Evolutionary conservation across 30 jellyfish, hydroid and myxozoan species (phyloP).

Genomic region (Euphysa ruthae): DNA sequence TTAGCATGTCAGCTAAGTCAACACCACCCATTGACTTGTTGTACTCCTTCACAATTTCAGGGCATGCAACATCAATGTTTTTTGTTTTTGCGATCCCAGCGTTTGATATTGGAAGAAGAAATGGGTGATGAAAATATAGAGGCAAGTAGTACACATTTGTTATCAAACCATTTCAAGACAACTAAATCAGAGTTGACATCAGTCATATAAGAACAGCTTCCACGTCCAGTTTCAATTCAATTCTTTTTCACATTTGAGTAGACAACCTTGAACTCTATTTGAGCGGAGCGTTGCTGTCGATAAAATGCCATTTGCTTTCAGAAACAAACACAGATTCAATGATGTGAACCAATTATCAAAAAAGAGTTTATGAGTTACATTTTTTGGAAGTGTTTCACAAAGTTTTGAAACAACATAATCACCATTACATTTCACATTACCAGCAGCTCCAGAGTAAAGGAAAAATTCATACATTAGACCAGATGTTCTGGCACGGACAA

Average conservation of each 20-base stretch:
- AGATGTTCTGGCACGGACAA: constrained; percentile 34
- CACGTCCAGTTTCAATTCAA: constrained; percentile 40
- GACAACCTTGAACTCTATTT: constrained; percentile 42
- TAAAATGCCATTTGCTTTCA: constrained; percentile 40
- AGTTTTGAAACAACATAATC: neutral
- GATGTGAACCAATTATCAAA: constrained; percentile 62
- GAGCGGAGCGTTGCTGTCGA: constrained; percentile 30
- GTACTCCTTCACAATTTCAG: constrained; percentile 38
- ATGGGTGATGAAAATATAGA: constrained; percentile 19
- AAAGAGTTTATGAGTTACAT: constrained; percentile 20
- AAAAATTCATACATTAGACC: constrained; percentile 37
- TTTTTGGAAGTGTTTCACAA: neutral
- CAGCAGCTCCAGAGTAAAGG: neutral
- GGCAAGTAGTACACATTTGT: constrained; percentile 40
- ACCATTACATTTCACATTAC: neutral
- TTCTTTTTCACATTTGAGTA: constrained; percentile 33
- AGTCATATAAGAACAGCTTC: constrained; percentile 12
- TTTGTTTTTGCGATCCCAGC: constrained; percentile 48
- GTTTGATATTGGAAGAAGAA: constrained; percentile 2
- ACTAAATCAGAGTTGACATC: constrained; percentile 46
- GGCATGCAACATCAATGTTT: constrained; percentile 37
- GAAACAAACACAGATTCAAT: constrained; percentile 22
- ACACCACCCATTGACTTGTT: constrained; percentile 68
- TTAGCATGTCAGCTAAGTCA: constrained; percentile 59
- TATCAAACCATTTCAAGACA: constrained; percentile 39